Conservation (phyloP, 2,888 invertebrate genomes). For the Cryptosula pallasiana region DNA sequence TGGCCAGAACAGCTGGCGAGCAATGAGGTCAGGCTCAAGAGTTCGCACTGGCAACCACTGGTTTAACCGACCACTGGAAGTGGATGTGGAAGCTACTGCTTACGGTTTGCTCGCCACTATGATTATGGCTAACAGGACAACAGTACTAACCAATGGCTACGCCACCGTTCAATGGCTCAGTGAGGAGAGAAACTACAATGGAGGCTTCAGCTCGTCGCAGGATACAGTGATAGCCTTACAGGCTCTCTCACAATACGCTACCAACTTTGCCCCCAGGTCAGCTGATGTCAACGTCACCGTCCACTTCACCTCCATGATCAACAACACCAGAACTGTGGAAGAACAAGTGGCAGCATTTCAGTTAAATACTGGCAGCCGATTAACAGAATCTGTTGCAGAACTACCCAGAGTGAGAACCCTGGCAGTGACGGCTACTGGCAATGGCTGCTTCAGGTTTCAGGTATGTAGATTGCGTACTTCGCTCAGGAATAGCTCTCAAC, state of each 20-base stretch:
- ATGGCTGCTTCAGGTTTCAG: neutral
- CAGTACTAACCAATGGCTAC: neutral
- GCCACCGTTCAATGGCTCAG: neutral
- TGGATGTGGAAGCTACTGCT: slow-evolving; percentile 79
- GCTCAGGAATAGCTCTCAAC: too few relatives aligned
- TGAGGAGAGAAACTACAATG: neutral
- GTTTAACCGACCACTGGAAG: slow-evolving; percentile 62
- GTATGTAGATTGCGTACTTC: too few relatives aligned
- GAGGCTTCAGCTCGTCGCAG: neutral
- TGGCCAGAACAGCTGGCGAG: neutral
- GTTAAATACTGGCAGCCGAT: neutral
- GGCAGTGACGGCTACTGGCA: neutral
- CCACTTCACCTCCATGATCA: neutral
- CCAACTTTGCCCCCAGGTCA: neutral
- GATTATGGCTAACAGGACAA: neutral
- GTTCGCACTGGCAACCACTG: neutral
- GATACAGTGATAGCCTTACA: neutral
- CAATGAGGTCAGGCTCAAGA: neutral
- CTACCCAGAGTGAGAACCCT: neutral
- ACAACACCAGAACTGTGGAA: neutral
- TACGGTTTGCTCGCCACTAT: slow-evolving; percentile 69
- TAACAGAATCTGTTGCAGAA: neutral
- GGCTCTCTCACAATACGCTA: neutral
- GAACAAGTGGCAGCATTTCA: neutral
- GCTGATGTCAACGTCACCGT: neutral